phyloP scores from a whole-genome alignment of 2,888 invertebrate genomes.

The Eledona agricola region DNA sequence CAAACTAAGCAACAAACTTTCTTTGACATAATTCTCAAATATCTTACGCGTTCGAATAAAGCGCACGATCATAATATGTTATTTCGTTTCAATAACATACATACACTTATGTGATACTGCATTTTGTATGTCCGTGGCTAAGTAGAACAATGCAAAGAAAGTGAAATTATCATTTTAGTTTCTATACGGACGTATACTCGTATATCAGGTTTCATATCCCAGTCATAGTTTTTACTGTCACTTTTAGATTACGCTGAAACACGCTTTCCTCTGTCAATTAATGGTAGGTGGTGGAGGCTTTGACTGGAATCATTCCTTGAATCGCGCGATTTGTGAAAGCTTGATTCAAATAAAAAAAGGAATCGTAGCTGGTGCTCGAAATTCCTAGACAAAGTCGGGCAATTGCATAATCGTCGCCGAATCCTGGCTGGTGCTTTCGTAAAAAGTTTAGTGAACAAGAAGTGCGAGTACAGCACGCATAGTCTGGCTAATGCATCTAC shows the following conservation, averaged over 20 bases:
- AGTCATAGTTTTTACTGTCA: slow-evolving; percentile 32
- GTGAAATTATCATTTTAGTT: slow-evolving; percentile 40
- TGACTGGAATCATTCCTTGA: too few species aligned
- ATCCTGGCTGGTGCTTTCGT: slow-evolving; percentile 24
- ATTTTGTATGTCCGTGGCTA: slow-evolving; percentile 33
- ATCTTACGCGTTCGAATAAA: slow-evolving; percentile 36
- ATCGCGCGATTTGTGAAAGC: too few species aligned
- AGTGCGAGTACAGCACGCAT: slow-evolving; percentile 43
- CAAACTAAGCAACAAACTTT: slow-evolving; percentile 43
- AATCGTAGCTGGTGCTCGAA: too few species aligned
- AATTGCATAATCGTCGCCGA: slow-evolving; percentile 32
- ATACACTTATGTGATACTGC: slow-evolving; percentile 28
- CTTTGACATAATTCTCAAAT: slow-evolving; percentile 46
- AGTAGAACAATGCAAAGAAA: slow-evolving; percentile 40
- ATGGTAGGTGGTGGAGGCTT: too few species aligned
- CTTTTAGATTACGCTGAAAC: slow-evolving; percentile 33
- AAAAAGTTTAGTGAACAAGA: slow-evolving; percentile 35
- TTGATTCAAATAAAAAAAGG: too few species aligned
- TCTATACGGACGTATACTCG: slow-evolving; percentile 27
- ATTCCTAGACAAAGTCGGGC: too few species aligned
- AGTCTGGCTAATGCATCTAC: slow-evolving; percentile 50
- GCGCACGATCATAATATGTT: slow-evolving; percentile 30
- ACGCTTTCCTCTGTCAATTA: slow-evolving; percentile 29
- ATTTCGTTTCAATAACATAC: slow-evolving; percentile 37
- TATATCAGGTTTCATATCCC: slow-evolving; percentile 32